These are phyloP conservation scores for Callopanchax toddi DNA, from an alignment of 2,113 vertebrate genomes.

Conservation along the genomic window DNA sequence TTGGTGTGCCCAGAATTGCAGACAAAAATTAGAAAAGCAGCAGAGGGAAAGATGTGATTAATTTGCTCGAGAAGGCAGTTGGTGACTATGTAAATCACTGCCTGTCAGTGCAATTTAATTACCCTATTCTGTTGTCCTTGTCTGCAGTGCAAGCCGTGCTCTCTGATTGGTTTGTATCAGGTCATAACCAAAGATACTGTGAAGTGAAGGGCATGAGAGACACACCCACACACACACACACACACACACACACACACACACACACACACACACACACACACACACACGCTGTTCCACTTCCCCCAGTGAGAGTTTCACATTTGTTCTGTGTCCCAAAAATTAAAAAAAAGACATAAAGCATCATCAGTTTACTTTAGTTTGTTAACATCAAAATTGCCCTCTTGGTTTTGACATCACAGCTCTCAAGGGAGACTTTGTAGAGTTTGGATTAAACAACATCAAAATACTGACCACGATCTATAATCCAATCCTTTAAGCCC, in stretches of 20 bases:
- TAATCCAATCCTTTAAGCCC: conserved; percentile 53
- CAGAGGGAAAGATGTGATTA: conserved; percentile 68
- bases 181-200: conserved; percentile 54
- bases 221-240: conserved; percentile 26
- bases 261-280: conserved; percentile 27
- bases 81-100: conserved; percentile 72
- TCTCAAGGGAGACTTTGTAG: conserved; percentile 53
- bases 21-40: conserved; percentile 61
- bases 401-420: conserved; percentile 28
- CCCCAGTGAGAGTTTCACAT: conserved; percentile 2
- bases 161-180: conserved; percentile 66
- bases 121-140: conserved; percentile 67
- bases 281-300: conserved; percentile 56
- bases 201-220: conserved; percentile 48
- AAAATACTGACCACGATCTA: conserved; percentile 59
- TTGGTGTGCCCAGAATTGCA: conserved; percentile 63
- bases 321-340: not conserved
- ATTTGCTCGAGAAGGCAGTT: conserved; percentile 67
- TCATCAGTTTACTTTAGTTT: not conserved
- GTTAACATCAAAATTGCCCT: conserved; percentile 23
- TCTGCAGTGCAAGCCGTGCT: conserved; percentile 52
- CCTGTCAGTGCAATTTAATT: conserved; percentile 72
- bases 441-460: conserved; percentile 65
- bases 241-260: conserved; percentile 30
- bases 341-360: not conserved